phyloP scores from a whole-genome alignment of 2,797 vertebrate genomes.

The Squalus acanthias region DNA sequence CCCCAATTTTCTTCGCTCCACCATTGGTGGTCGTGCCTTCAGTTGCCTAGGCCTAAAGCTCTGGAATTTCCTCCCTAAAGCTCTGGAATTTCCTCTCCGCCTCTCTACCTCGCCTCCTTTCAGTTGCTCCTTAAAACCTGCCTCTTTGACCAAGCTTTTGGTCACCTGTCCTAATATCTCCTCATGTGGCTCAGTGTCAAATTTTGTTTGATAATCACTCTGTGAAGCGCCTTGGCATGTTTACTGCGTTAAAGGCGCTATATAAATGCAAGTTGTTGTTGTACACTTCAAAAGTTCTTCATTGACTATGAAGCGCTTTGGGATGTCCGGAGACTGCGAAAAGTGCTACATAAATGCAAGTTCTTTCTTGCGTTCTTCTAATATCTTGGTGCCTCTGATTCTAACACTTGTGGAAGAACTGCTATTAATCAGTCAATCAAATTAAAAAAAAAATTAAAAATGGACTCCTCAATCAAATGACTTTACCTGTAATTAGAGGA shows the following conservation, averaged over 20 bases:
- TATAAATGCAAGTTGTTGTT: background rate
- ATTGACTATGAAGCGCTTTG: background rate
- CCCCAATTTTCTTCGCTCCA: background rate
- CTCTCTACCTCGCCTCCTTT: background rate
- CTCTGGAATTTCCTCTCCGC: too few species aligned
- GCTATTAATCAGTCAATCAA: background rate
- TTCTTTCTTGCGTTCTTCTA: background rate
- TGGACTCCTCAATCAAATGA: background rate
- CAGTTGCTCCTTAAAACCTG: background rate
- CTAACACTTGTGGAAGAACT: background rate
- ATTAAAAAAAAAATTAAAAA: background rate
- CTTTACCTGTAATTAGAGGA: background rate
- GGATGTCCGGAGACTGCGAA: too few species aligned
- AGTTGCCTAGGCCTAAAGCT: background rate
- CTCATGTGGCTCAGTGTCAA: background rate
- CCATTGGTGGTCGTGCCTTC: background rate
- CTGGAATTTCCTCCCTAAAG: background rate
- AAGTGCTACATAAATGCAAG: background rate
- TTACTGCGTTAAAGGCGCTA: background rate
- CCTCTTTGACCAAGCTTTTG: background rate
- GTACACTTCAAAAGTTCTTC: background rate
- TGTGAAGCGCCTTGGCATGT: background rate
- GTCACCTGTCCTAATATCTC: background rate
- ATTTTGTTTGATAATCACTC: too few species aligned
- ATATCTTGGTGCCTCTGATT: background rate